Conservation (phyloP, 2,888 invertebrate species). For the Heliconius charithonia region DNA sequence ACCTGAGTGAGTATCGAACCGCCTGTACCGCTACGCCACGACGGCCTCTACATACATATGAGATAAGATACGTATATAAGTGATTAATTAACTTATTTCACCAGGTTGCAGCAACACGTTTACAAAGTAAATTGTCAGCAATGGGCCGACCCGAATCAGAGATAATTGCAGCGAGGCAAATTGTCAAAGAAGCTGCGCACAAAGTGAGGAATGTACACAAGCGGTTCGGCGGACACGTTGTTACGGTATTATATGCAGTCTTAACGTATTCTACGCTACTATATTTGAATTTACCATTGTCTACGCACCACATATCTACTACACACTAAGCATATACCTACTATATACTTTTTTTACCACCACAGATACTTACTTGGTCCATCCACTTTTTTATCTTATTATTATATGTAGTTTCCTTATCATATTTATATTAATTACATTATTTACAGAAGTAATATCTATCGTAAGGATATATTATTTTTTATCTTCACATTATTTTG, state of each 20-base stretch:
- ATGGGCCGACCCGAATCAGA: constrained; percentile 75
- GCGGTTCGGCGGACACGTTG: constrained; percentile 70
- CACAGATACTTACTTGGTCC: too few relatives aligned
- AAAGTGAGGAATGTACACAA: constrained; percentile 77
- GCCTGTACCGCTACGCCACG: too few relatives aligned
- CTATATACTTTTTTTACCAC: not conserved
- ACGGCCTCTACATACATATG: not conserved
- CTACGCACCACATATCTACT: not conserved
- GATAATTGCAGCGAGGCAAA: constrained; percentile 73
- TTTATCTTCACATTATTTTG: too few relatives aligned
- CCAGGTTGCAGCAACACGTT: constrained; percentile 73
- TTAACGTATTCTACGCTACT: not conserved
- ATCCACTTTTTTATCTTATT: too few relatives aligned
- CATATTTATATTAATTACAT: too few relatives aligned
- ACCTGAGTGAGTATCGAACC: not conserved
- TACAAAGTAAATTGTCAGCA: constrained; percentile 76
- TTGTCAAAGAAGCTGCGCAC: constrained; percentile 74
- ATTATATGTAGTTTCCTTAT: too few relatives aligned
- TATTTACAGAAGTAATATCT: too few relatives aligned
- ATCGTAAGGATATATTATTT: too few relatives aligned
- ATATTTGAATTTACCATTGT: too few relatives aligned
- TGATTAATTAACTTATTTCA: not conserved
- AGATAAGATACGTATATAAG: not conserved
- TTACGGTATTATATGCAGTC: constrained; percentile 41
- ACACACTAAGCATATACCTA: not conserved